Evolutionary conservation across 2,888 invertebrate species (phyloP).

Genomic region (Tuta absoluta): DNA sequence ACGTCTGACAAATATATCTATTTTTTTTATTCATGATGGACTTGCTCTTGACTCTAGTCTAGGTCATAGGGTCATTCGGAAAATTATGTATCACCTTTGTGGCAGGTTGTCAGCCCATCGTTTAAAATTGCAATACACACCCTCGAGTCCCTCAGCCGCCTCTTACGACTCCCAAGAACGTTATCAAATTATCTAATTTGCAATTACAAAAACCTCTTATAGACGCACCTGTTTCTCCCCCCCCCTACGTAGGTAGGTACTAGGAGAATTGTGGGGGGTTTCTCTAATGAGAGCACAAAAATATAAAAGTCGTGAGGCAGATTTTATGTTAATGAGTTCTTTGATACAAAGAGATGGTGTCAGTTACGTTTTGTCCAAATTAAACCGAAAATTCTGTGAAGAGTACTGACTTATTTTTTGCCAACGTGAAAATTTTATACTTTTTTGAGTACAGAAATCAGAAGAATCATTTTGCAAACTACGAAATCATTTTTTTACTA

Average conservation of each 20-base stretch:
- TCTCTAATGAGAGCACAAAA: background rate
- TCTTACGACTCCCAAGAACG: background rate
- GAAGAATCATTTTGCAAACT: too few relatives aligned
- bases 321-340: background rate
- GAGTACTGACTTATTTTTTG: background rate
- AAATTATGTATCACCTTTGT: too few relatives aligned
- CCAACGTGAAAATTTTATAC: background rate
- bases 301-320: background rate
- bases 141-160: too few relatives aligned
- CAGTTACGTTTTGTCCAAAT: background rate
- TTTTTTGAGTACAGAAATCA: too few relatives aligned
- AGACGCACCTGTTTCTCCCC: background rate
- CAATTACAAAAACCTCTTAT: background rate
- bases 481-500: too few relatives aligned
- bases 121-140: too few relatives aligned
- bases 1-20: too few relatives aligned
- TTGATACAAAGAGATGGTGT: background rate
- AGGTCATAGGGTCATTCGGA: too few relatives aligned
- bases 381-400: background rate
- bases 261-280: background rate
- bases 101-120: too few relatives aligned
- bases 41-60: too few relatives aligned
- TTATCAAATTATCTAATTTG: constrained; percentile 8
- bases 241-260: background rate
- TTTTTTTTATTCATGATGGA: too few relatives aligned